Conservation (phyloP, 2,113 vertebrate species). For the Murina feae region DNA sequence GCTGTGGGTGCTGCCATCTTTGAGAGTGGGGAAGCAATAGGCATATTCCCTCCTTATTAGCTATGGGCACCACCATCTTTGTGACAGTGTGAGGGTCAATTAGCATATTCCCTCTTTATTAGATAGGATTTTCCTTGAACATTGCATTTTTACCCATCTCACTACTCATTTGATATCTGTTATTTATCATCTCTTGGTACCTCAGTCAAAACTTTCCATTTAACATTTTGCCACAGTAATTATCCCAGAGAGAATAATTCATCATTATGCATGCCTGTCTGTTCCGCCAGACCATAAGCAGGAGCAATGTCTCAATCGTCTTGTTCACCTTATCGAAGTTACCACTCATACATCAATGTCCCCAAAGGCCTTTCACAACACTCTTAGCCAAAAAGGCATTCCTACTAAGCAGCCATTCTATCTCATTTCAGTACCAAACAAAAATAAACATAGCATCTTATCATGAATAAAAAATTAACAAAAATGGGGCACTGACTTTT, state of each 20-base stretch:
- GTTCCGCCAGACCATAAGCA: background rate
- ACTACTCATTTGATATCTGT: background rate
- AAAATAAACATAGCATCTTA: background rate
- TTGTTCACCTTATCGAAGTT: background rate
- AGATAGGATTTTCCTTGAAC: too few species aligned
- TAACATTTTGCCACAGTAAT: background rate
- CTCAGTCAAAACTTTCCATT: background rate
- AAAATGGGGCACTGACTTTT: background rate
- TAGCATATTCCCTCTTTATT: too few species aligned
- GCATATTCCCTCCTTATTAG: too few species aligned
- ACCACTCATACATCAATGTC: background rate
- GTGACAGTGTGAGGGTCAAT: too few species aligned
- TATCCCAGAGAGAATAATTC: background rate
- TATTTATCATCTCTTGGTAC: background rate
- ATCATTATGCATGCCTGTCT: background rate
- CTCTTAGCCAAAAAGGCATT: background rate
- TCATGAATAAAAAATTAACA: background rate
- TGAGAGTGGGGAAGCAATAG: too few species aligned
- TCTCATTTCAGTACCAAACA: background rate
- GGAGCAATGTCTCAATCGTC: background rate
- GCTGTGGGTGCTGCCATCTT: too few species aligned
- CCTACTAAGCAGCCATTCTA: background rate
- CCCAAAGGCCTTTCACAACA: background rate
- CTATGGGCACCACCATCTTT: too few species aligned
- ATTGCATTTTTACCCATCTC: background rate